These are phyloP conservation scores for Odontocolon sp. DNA, from an alignment of 2,888 invertebrate species.

Conservation along the genomic window DNA sequence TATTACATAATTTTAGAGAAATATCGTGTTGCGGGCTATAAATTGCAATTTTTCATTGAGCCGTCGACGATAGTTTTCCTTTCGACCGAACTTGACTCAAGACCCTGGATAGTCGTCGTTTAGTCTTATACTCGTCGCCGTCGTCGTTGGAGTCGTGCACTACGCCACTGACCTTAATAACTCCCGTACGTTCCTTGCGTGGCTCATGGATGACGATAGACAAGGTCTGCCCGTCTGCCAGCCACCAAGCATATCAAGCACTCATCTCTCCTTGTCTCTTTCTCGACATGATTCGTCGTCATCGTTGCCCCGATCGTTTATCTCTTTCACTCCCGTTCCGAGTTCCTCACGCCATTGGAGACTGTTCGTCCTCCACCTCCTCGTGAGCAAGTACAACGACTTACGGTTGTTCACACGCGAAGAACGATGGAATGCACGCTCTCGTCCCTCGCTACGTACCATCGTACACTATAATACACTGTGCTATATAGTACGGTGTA, in stretches of 20 bases:
- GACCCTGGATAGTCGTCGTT: slow-evolving; percentile 13
- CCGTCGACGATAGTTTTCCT: slow-evolving; percentile 28
- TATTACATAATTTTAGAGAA: too few species aligned
- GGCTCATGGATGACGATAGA: slow-evolving; percentile 74
- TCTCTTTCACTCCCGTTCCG: slow-evolving; percentile 40
- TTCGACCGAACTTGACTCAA: slow-evolving; percentile 34
- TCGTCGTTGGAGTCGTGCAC: slow-evolving; percentile 52
- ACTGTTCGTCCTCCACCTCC: slow-evolving; percentile 53
- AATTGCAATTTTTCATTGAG: too few species aligned
- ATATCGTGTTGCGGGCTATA: too few species aligned
- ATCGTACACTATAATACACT: slow-evolving; percentile 5
- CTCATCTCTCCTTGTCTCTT: slow-evolving; percentile 18
- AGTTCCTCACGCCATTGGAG: slow-evolving; percentile 41
- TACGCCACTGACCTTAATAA: slow-evolving; percentile 77
- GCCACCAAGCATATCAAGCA: slow-evolving; percentile 71
- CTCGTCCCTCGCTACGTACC: neutral
- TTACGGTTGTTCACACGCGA: slow-evolving; percentile 70
- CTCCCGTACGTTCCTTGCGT: slow-evolving; percentile 71
- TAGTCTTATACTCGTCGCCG: neutral
- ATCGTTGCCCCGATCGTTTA: neutral
- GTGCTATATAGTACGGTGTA: neutral
- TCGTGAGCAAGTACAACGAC: slow-evolving; percentile 59
- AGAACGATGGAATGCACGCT: slow-evolving; percentile 68
- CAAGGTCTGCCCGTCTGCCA: slow-evolving; percentile 72
- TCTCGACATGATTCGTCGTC: slow-evolving; percentile 3